Evolutionary conservation across 2,113 vertebrate genomes (phyloP), one percentile per base, ranked within the genome.

Genomic region (Ailurus styani): DNA sequence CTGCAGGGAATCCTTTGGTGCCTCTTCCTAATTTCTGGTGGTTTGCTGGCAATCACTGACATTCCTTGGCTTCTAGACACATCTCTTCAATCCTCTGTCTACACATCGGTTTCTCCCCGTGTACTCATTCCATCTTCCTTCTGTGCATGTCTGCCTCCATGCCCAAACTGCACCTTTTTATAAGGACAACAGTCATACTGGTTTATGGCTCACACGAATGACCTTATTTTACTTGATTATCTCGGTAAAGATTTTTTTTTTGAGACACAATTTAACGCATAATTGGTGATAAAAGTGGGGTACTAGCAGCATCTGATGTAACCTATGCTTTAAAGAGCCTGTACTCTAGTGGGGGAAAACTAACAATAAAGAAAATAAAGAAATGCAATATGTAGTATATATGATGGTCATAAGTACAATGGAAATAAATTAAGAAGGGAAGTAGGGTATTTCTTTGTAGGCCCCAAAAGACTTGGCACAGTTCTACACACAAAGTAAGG

Each of bases 291-390:
- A 45, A 70, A 82, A 79, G 23, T 78, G 42, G 21, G 13, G 27
- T 72, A 15, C 37, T 79, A n/a, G 75, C 20, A 34, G 18, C 64
- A 85, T 85, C 25, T 89, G 62, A 57, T 50, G 7, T 23, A 72
- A 23, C 52, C 34, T 96, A n/a, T 62, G 57, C n/a, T 79, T 79
- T n/a, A 54, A 93, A 90, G 31, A 66, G n/a, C 18, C 50, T 89
- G 2, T 31, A 75, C 0, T 45, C 34, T 47, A 57, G 50, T 54
- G 29, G 31, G 34, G 34, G 4, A 17, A 78, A 94, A 92, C 6
- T 31, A 31, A 54, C 27, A 55, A 34, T 52, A 85, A 62, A 81
- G 50, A 77, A 60, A 94, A 66, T 9, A 87, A 81, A 62, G 6
- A 52, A 72, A 72, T 52, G 34, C 0, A 75, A 11, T 82, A 47